Base-by-base conservation (phyloP, 2,888 invertebrate genomes). In the Microctonus hyperodae region DNA sequence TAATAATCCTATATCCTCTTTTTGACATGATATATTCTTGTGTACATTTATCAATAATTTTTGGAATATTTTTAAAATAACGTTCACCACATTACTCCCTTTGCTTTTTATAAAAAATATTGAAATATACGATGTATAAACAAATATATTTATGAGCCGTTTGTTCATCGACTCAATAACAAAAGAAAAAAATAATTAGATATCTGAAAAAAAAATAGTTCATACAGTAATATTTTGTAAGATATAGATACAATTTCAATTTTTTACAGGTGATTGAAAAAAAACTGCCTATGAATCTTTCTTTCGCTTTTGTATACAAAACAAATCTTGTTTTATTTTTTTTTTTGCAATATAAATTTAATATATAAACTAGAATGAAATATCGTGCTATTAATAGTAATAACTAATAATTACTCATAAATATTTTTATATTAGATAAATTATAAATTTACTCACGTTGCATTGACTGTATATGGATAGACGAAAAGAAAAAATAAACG, bases 131-230 rank as follows among this genome's bases (percentile, higher is more conserved):
- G 25, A 23, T 23, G 23, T 51, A 51, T 51, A 11, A 20, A 37
- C 23, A 40, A 23, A 58, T 31, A 59, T 31, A 40, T 28, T 13
- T 59, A 53, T 51, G 3, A 60, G 53, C 62, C 20, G 10, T 37
- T 55, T 56, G 44, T 56, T 63, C 16, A 56, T 63, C 20, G 11
- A 56, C 56, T 63, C 56, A 44, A 37, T 60, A 44, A 40, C 55
- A 40, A 63, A 20, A 28, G 37, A 63, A 63, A n/a, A 63, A 28
- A 37, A 28, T 16, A 25, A n/a, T 6, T 16, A 7, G 16, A 16
- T 16, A 44, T 7, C 16, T 44, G 3, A n/a, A 16, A 16, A 6
- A 44, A 6, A 44, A 51, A 16, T 55, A 55, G 25, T 25, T 23
- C 33, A 10, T 55, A 55, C 33, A 55, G 31, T 55, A 55, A n/a